Evolutionary conservation across 2,797 vertebrate species (phyloP).

Genomic region (Tangara arthus): DNA sequence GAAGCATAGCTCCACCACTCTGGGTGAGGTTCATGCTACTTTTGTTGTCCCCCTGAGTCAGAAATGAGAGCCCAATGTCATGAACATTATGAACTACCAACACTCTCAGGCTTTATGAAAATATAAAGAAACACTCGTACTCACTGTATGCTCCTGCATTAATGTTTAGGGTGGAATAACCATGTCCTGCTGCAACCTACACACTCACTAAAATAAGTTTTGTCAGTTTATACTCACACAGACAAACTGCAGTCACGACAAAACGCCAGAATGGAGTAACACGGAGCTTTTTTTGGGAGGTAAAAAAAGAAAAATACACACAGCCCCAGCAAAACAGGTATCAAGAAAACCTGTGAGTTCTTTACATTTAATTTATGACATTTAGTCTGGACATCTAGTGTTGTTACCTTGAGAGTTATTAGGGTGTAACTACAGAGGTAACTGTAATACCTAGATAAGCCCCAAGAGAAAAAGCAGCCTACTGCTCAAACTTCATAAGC

Average conservation of each 20-base stretch:
- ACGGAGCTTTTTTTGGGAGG: background rate
- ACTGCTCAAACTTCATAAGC: background rate
- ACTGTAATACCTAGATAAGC: background rate
- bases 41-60: background rate
- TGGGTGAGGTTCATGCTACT: accelerated
- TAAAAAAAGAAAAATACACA: background rate
- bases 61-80: background rate
- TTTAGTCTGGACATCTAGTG: background rate
- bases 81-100: background rate
- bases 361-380: background rate
- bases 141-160: background rate
- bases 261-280: background rate
- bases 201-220: background rate
- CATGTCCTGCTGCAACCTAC: background rate
- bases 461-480: background rate
- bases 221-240: background rate
- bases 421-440: background rate
- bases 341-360: background rate
- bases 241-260: background rate
- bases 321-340: background rate
- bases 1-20: accelerated
- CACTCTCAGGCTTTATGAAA: background rate
- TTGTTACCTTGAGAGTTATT: background rate
- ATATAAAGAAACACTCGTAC: background rate
- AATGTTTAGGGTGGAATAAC: background rate